Percentiles rank a stretch among this genome's conserved stretches.
phyloP scores from a whole-genome alignment of 2,797 vertebrate genomes.

The Eidolon dupreanum region DNA sequence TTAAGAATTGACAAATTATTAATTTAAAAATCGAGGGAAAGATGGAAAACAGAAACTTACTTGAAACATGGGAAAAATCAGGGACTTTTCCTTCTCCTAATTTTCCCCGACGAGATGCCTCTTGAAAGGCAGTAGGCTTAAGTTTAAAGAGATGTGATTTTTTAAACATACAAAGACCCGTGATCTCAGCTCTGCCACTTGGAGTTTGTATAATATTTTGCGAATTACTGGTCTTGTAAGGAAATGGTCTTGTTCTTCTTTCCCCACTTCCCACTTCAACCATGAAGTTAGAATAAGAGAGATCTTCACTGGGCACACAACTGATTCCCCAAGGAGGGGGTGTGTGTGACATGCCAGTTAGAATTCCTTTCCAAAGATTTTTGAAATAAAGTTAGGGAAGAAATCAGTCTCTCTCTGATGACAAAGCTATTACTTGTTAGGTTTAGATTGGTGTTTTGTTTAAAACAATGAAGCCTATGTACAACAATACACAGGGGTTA shows the following conservation, averaged over 20 bases:
- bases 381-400: not conserved
- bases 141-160: not conserved
- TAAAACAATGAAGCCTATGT: not conserved
- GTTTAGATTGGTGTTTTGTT: not conserved
- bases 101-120: not conserved
- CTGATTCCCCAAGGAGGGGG: not conserved
- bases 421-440: not conserved
- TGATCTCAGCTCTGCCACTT: not conserved
- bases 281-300: not conserved
- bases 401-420: not conserved
- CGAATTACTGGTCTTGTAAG: not conserved
- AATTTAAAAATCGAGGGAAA: not conserved
- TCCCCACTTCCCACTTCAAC: not conserved
- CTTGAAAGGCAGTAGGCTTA: not conserved
- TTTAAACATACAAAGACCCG: not conserved
- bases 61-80: not conserved
- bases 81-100: not conserved
- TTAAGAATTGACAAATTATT: not conserved
- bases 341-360: not conserved
- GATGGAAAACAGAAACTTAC: not conserved
- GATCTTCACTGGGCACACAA: not conserved
- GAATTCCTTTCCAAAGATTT: not conserved
- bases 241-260: not conserved
- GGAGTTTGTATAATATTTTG: not conserved
- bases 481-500: not conserved